phyloP scores from a whole-genome alignment of 2,113 vertebrate species.

The Oenanthe oenanthe region DNA sequence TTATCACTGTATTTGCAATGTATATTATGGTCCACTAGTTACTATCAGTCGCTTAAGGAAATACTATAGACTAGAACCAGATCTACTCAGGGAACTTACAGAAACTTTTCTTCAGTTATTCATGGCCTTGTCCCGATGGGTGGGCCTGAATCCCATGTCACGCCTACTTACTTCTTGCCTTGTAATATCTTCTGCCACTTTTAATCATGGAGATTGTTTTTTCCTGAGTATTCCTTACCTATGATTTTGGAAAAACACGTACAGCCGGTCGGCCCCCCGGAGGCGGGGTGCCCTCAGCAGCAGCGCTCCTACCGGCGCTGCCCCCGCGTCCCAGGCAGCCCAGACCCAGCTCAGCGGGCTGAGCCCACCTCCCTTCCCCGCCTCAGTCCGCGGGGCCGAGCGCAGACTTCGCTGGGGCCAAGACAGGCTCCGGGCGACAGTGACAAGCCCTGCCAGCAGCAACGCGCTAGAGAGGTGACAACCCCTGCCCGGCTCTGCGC shows the following conservation, averaged over 20 bases:
- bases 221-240: not conserved
- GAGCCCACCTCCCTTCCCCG: not conserved
- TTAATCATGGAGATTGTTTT: not conserved
- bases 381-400: not conserved
- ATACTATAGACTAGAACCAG: not conserved
- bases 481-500: not conserved
- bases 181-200: not conserved
- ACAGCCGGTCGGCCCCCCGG: rapidly evolving
- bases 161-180: not conserved
- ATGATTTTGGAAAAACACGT: not conserved
- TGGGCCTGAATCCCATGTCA: not conserved
- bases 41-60: not conserved
- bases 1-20: not conserved
- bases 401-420: no score
- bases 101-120: not conserved
- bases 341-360: not conserved
- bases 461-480: no score
- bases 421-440: not conserved
- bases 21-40: not conserved
- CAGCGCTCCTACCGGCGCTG: rapidly evolving
- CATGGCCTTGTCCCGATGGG: not conserved
- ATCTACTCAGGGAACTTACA: not conserved
- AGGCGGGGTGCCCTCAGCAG: not conserved
- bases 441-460: not conserved
- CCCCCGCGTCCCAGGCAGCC: not conserved